These are phyloP conservation scores for Sinhomidia bicolor DNA, from an alignment of 2,888 invertebrate genomes.

Conservation along the genomic window DNA sequence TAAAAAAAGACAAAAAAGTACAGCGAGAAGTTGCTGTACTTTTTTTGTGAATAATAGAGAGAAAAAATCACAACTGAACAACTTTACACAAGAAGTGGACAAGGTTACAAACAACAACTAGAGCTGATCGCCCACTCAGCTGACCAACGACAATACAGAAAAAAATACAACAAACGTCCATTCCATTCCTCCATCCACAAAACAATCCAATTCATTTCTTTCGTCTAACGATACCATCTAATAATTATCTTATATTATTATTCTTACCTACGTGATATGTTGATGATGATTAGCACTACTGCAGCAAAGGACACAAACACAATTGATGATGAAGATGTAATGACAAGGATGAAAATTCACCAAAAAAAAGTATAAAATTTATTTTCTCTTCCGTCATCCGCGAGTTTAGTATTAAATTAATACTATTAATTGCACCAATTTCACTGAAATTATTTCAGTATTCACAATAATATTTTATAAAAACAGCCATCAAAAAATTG, in stretches of 20 bases:
- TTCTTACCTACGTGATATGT: neutral
- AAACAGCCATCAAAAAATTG: too few relatives aligned
- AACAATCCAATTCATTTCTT: too few relatives aligned
- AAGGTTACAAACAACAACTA: constrained; percentile 44
- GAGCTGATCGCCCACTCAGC: constrained; percentile 62
- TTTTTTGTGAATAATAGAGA: neutral
- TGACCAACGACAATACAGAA: constrained; percentile 52
- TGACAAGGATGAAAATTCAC: too few relatives aligned
- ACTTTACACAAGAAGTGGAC: constrained; percentile 22
- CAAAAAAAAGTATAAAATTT: too few relatives aligned
- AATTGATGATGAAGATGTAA: neutral
- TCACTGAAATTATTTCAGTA: too few relatives aligned
- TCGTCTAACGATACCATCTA: neutral
- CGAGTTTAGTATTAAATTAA: too few relatives aligned
- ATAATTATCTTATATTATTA: neutral
- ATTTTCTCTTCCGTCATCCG: too few relatives aligned
- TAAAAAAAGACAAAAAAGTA: neutral
- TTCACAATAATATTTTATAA: too few relatives aligned
- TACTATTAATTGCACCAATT: too few relatives aligned
- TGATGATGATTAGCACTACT: neutral
- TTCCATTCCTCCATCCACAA: neutral
- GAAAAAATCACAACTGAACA: constrained; percentile 26
- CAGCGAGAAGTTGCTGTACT: neutral
- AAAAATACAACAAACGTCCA: constrained; percentile 42
- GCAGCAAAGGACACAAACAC: neutral